Evolutionary conservation across 2,888 invertebrate genomes (phyloP).

Genomic region (Cheilosia scutellata): DNA sequence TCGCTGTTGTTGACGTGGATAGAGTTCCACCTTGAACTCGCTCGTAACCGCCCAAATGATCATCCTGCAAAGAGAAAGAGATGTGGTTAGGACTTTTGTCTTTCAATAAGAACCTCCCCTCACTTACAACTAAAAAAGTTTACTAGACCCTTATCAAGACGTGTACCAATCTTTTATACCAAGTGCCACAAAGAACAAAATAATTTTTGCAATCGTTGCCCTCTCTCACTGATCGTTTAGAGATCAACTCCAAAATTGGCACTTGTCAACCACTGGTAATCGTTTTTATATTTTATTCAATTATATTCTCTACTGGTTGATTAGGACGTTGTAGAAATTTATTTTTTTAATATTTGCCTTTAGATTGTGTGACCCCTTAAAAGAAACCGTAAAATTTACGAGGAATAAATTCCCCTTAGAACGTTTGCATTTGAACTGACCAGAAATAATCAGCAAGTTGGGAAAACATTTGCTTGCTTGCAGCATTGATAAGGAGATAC

Average conservation of each 20-base stretch:
- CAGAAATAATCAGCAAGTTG: conserved; percentile 25
- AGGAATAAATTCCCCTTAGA: conserved; percentile 23
- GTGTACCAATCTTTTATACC: conserved; percentile 55
- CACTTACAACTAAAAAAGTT: conserved; percentile 46
- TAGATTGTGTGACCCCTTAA: conserved; percentile 50
- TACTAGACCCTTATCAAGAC: conserved; percentile 37
- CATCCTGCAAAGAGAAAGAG: conserved; percentile 52
- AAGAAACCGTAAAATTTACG: conserved; percentile 27
- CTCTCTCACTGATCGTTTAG: conserved; percentile 8
- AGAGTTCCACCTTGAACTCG: conserved; percentile 84
- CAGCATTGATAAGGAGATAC: conserved; percentile 34
- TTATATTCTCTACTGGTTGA: conserved; percentile 18
- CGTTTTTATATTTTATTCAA: conserved; percentile 54
- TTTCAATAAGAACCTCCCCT: background rate
- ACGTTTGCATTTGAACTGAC: conserved; percentile 20
- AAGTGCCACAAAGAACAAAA: conserved; percentile 1
- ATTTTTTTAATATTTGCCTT: conserved; percentile 59
- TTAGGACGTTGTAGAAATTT: conserved; percentile 25
- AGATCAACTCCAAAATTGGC: conserved; percentile 36
- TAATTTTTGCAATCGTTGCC: conserved; percentile 24
- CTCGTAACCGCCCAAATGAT: conserved; percentile 79
- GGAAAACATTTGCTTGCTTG: conserved; percentile 39
- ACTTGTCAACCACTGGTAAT: conserved; percentile 41
- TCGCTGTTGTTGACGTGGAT: conserved; percentile 87
- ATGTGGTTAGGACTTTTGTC: background rate